phyloP scores from a whole-genome alignment of 2,888 invertebrate genomes.

The Scaptomyza reducta region DNA sequence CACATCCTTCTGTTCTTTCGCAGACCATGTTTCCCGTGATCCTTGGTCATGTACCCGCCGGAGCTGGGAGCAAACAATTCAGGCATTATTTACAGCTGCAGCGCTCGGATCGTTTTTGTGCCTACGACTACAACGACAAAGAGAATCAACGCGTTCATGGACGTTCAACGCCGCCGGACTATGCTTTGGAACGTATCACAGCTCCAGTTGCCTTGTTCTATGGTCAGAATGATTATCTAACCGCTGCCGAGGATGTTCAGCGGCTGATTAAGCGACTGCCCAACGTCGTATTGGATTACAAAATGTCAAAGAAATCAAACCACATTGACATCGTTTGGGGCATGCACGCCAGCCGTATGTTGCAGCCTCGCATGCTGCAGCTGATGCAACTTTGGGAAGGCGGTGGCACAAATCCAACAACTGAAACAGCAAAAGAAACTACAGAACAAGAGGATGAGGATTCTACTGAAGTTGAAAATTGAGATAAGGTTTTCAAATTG shows the following conservation, averaged over 20 bases:
- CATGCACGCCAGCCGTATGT: slow-evolving; percentile 48
- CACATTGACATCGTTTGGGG: slow-evolving; percentile 75
- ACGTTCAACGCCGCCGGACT: slow-evolving; percentile 83
- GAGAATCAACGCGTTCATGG: slow-evolving; percentile 85
- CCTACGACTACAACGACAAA: slow-evolving; percentile 85
- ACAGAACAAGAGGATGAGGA: not conserved
- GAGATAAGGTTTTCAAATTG: not conserved
- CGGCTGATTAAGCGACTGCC: slow-evolving; percentile 63
- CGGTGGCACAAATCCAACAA: not conserved
- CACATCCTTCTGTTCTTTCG: not conserved
- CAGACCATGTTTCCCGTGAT: slow-evolving; percentile 87
- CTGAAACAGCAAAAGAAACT: not conserved
- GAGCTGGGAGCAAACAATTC: slow-evolving; percentile 85
- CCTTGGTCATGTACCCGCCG: slow-evolving; percentile 87
- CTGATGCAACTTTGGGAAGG: slow-evolving; percentile 44
- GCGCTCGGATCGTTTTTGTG: slow-evolving; percentile 80
- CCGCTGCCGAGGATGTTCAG: slow-evolving; percentile 82
- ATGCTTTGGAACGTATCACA: slow-evolving; percentile 84
- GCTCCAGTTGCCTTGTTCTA: slow-evolving; percentile 85
- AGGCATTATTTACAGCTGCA: slow-evolving; percentile 85
- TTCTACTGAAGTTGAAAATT: not conserved
- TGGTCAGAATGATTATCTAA: slow-evolving; percentile 86
- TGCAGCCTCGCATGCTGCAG: slow-evolving; percentile 63
- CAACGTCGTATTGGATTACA: slow-evolving; percentile 63
- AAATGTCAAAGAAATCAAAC: slow-evolving; percentile 72